Conservation (phyloP, 92 coral and sea anemone genomes). For the Scolanthus callimorphus region DNA sequence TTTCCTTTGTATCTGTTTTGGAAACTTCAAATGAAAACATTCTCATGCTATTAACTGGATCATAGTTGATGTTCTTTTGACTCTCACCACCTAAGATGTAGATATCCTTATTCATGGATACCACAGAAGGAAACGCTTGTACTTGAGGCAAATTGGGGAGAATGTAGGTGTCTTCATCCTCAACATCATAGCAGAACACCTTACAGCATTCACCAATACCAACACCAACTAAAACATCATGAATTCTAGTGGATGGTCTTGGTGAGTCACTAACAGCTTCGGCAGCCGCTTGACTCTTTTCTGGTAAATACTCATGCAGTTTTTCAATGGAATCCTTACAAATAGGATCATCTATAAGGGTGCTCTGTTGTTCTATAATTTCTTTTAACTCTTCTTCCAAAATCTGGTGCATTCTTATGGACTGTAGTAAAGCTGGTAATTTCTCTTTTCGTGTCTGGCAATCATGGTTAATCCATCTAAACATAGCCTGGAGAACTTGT, state of each 20-base stretch:
- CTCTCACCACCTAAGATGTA: constrained; percentile 70
- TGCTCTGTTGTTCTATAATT: constrained; percentile 31
- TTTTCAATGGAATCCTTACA: constrained; percentile 3
- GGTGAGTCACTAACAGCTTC: background rate
- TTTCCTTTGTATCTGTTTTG: constrained; percentile 17
- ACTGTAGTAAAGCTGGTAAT: constrained; percentile 38
- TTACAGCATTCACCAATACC: constrained; percentile 55
- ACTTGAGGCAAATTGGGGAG: constrained; percentile 44
- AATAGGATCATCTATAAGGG: constrained; percentile 9
- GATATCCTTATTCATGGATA: constrained; percentile 43
- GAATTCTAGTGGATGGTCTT: constrained; percentile 58
- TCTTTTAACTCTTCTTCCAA: constrained; percentile 35
- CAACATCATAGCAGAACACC: constrained; percentile 72
- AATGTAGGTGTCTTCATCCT: constrained; percentile 39
- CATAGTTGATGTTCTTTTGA: constrained; percentile 43
- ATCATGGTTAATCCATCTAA: constrained; percentile 66
- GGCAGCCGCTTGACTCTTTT: background rate
- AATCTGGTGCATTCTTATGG: constrained; percentile 27
- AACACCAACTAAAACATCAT: constrained; percentile 47
- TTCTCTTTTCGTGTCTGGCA: constrained; percentile 12
- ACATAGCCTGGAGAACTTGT: constrained; percentile 56
- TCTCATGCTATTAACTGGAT: constrained; percentile 36
- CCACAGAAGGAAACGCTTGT: constrained; percentile 52
- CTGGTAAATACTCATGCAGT: background rate
- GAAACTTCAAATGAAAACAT: constrained; percentile 42